A percentile compares a stretch with the other conserved stretches of the same genome.
Conservation (phyloP, 2,888 invertebrate species). For the Neria commutata region DNA sequence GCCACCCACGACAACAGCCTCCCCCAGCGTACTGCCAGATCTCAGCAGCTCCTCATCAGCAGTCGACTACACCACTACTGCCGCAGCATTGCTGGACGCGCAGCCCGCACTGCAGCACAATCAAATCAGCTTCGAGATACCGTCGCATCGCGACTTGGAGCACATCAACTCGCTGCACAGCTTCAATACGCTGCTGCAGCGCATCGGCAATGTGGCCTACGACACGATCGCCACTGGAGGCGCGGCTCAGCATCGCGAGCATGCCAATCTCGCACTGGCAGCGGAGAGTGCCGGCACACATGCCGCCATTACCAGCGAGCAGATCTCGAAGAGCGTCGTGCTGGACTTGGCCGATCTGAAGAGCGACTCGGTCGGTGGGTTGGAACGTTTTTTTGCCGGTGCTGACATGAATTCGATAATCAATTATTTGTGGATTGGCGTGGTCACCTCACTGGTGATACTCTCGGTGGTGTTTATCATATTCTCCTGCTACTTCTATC, state of each 20-base stretch:
- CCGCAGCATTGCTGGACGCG: conserved; percentile 43
- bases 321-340: conserved; percentile 57
- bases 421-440: conserved; percentile 61
- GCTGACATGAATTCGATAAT: conserved; percentile 59
- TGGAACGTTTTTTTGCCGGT: conserved; percentile 52
- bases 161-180: conserved; percentile 58
- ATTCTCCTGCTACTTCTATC: conserved; percentile 60
- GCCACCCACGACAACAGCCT: conserved; percentile 24
- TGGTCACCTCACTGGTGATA: conserved; percentile 56
- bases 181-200: conserved; percentile 56
- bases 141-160: conserved; percentile 57
- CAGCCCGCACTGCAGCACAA: conserved; percentile 51
- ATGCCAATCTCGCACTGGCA: background rate
- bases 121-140: conserved; percentile 60
- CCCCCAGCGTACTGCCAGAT: conserved; percentile 15
- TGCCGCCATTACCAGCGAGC: conserved; percentile 52
- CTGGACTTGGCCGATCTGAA: conserved; percentile 54
- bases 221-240: conserved; percentile 28
- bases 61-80: conserved; percentile 15
- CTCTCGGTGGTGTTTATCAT: conserved; percentile 58
- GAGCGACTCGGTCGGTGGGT: conserved; percentile 24
- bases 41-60: conserved; percentile 28
- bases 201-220: conserved; percentile 45
- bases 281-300: conserved; percentile 37
- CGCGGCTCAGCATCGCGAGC: background rate